Percentiles rank a stretch among this genome's conserved stretches.
These are phyloP conservation scores for Ptyas mucosa DNA, from an alignment of 2,113 vertebrate species.

Conservation along the genomic window DNA sequence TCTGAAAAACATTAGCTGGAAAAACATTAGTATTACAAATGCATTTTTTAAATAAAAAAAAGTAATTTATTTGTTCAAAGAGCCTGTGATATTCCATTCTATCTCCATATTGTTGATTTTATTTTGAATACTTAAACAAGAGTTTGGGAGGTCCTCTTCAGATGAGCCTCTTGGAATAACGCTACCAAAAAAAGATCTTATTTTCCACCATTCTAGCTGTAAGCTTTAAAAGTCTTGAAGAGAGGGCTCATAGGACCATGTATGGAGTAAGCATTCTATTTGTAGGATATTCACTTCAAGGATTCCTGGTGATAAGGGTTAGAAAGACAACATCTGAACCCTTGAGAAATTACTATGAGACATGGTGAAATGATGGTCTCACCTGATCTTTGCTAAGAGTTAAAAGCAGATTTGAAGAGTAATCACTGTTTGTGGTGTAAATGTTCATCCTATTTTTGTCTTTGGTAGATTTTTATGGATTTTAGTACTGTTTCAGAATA, in stretches of 20 bases:
- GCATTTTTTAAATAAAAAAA: constrained; percentile 11
- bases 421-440: too few relatives aligned
- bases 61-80: background rate
- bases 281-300: background rate
- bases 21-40: background rate
- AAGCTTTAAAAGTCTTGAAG: too few relatives aligned
- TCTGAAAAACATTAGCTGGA: background rate
- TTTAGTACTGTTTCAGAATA: background rate
- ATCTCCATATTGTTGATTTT: background rate
- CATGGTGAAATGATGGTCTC: background rate
- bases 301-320: background rate
- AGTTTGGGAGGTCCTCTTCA: background rate
- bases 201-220: background rate
- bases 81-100: background rate
- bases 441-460: too few relatives aligned
- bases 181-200: background rate
- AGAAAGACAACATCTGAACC: background rate
- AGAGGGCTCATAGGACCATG: background rate
- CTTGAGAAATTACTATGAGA: background rate
- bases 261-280: background rate
- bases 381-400: background rate
- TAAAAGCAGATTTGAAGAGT: background rate
- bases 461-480: background rate
- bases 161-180: background rate
- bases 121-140: background rate